A percentile compares a stretch with the other conserved stretches of the same genome.
phyloP scores from a whole-genome alignment of 2,113 vertebrate species.

The Physeter macrocephalus region DNA sequence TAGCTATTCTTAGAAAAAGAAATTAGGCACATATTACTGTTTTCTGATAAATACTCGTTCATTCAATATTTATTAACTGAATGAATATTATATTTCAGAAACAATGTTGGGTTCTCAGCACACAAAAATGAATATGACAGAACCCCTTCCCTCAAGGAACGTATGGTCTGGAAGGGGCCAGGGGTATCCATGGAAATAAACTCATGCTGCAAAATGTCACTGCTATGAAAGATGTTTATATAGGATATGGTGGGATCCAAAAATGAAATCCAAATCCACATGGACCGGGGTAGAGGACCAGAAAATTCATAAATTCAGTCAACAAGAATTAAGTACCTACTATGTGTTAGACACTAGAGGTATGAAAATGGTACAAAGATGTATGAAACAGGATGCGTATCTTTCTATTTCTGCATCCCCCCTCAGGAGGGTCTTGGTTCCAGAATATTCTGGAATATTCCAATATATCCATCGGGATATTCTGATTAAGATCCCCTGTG shows the following conservation, averaged over 20 bases:
- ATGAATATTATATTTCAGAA: neutral
- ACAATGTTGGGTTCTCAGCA: neutral
- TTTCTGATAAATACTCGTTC: neutral
- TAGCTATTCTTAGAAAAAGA: neutral
- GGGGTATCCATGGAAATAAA: neutral
- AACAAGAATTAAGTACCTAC: neutral
- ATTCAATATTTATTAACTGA: neutral
- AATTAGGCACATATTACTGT: neutral
- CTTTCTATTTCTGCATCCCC: neutral
- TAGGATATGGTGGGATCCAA: neutral
- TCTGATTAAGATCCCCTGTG: neutral
- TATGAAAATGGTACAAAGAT: neutral
- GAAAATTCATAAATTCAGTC: neutral
- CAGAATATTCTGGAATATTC: no score
- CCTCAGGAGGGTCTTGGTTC: neutral
- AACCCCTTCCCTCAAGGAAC: neutral
- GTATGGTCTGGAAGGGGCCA: rapidly evolving
- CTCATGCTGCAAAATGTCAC: neutral
- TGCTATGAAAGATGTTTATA: neutral
- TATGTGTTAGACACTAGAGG: neutral
- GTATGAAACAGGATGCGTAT: neutral
- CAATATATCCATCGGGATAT: neutral
- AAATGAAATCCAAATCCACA: neutral
- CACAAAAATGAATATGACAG: neutral
- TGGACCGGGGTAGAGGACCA: neutral